Conservation (phyloP, 2,797 vertebrate species). For the Dryobates pubescens region DNA sequence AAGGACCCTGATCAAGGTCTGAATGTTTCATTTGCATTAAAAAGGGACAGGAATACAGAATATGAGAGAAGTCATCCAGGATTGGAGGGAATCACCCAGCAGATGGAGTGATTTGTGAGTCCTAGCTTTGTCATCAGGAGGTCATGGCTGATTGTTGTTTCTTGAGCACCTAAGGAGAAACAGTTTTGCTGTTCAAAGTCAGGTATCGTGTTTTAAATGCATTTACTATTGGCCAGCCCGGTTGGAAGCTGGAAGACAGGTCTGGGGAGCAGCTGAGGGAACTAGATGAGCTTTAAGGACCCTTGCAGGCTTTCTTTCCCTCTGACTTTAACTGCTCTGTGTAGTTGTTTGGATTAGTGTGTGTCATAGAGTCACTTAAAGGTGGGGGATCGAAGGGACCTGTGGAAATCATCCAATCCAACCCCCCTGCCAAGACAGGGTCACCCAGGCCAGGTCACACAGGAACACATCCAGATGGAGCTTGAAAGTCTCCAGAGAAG, state of each 20-base stretch:
- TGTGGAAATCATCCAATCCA: too few species aligned
- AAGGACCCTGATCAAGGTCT: constrained; percentile 67
- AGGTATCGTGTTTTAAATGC: not conserved
- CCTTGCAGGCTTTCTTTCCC: too few species aligned
- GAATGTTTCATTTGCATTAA: constrained; percentile 68
- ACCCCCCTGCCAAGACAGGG: too few species aligned
- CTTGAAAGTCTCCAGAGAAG: too few species aligned
- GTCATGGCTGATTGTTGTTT: not conserved
- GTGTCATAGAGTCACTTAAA: too few species aligned
- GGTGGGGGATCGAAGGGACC: too few species aligned
- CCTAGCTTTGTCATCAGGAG: not conserved
- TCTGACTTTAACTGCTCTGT: too few species aligned
- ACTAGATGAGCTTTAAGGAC: too few species aligned
- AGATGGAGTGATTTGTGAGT: constrained; percentile 55
- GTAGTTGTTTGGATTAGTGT: too few species aligned
- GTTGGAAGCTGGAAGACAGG: not conserved
- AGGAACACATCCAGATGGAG: too few species aligned
- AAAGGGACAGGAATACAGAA: constrained; percentile 46
- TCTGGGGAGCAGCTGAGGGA: too few species aligned
- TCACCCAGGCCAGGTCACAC: too few species aligned
- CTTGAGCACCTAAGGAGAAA: not conserved
- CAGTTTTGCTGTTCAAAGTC: not conserved
- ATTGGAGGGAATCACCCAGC: constrained; percentile 60
- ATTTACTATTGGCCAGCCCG: not conserved
- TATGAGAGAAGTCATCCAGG: constrained; percentile 42